A percentile compares a stretch with the other conserved stretches of the same genome.
Conservation (phyloP, 1,140 invertebrate species). For the Brachionus angularis region DNA sequence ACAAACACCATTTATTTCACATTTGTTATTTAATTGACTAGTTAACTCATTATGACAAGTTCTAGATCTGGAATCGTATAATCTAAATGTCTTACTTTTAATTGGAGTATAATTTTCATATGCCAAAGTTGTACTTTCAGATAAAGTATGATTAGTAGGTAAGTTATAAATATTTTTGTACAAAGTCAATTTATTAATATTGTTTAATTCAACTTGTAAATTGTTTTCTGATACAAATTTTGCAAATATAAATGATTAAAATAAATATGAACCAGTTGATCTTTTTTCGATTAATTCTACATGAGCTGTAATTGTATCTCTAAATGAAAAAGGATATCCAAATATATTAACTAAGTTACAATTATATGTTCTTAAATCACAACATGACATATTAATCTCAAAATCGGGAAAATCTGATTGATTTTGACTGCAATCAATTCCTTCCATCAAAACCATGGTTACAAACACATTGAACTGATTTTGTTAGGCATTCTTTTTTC, state of each 20-base stretch:
- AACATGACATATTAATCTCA: not conserved
- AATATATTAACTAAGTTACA: conserved; percentile 15
- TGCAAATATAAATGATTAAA: not conserved
- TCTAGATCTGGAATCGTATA: conserved; percentile 34
- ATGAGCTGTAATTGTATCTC: conserved; percentile 2
- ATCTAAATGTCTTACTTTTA: not conserved
- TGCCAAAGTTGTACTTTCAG: not conserved
- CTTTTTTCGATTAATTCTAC: conserved; percentile 29
- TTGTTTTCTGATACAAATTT: conserved; percentile 1
- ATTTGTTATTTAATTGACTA: conserved; percentile 1
- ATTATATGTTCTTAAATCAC: conserved; percentile 36
- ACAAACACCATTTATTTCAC: conserved; percentile 36
- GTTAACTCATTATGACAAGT: not conserved
- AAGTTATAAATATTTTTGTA: conserved; percentile 11
- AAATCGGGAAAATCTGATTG: conserved; percentile 13
- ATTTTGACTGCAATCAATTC: conserved; percentile 28
- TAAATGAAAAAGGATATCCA: conserved; percentile 32
- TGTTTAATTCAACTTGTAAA: not conserved
- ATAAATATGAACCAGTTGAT: not conserved
- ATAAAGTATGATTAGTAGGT: not conserved
- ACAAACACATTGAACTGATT: conserved; percentile 10
- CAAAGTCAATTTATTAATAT: not conserved
- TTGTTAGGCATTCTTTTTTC: not conserved
- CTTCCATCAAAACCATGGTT: not conserved
- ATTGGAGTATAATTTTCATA: not conserved